Percentiles rank a stretch among this genome's conserved stretches.
phyloP scores from a whole-genome alignment of 2,797 vertebrate species.

The Sardinella longiceps region DNA sequence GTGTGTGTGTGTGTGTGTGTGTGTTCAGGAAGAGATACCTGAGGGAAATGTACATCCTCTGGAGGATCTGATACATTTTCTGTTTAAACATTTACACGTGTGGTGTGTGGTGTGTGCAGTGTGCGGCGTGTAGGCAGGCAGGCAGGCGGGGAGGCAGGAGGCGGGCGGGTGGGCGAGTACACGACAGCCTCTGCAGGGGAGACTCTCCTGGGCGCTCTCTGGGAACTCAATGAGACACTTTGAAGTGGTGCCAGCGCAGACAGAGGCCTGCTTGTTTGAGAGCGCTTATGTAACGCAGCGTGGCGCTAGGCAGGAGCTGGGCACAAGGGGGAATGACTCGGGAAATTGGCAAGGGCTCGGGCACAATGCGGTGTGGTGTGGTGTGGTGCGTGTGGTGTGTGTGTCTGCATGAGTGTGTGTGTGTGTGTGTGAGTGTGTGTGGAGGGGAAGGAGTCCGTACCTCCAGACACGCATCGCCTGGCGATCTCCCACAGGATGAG shows the following conservation, averaged over 20 bases:
- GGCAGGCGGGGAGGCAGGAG: too few relatives aligned
- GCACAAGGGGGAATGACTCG: background rate
- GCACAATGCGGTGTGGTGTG: background rate
- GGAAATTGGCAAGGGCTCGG: too few relatives aligned
- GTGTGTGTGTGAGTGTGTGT: too few relatives aligned
- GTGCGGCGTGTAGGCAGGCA: too few relatives aligned
- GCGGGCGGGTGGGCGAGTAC: background rate
- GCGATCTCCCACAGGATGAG: constrained; percentile 97
- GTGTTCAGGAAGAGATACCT: background rate
- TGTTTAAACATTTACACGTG: background rate
- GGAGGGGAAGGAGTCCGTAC: constrained; percentile 67
- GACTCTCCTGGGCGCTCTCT: background rate
- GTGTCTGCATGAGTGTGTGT: too few relatives aligned
- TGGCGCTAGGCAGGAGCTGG: background rate
- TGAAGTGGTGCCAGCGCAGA: background rate
- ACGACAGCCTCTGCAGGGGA: background rate
- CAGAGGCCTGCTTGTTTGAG: background rate
- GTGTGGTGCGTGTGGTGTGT: background rate
- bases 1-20: too few relatives aligned
- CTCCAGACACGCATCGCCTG: constrained; percentile 92
- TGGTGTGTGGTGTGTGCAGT: too few relatives aligned
- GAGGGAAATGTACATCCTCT: background rate
- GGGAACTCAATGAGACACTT: background rate
- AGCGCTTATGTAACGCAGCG: background rate
- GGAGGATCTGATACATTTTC: background rate